Evolutionary conservation across 2,888 invertebrate genomes (phyloP), one percentile per base, ranked within the genome.

Genomic region (Hypolimnas misippus): DNA sequence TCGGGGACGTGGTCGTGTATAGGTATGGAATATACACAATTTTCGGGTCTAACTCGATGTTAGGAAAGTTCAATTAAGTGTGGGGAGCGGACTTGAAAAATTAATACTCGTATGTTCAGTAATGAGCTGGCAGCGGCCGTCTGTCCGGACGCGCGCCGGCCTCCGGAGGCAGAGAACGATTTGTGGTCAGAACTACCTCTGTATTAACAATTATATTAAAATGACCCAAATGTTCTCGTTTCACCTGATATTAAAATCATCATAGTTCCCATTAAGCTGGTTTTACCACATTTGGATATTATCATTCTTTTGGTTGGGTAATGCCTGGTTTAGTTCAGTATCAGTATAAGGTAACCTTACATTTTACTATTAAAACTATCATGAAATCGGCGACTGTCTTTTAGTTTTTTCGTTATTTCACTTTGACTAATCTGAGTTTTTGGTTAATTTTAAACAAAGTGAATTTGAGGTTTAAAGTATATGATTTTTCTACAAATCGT

Each of bases 121-220:
- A 38, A 54, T 46, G 59, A 60, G 44, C 17, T 60, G 44, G 53
- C 17, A 60, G 14, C 46, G 29, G 53, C 53, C n/a, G n/a, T n/a
- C n/a, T n/a, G n/a, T n/a, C n/a, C 35, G 46, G 10, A 31, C 35
- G 35, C 17, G 42, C 21, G 25, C 6, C 53, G 35, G 42, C 42
- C 38, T 51, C 33, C 25, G 56, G 33, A 50, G 56, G 50, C 50
- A 57, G 50, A 62, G 62, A 62, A 40, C 62, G 42, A 62, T 62
- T 62, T 40, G 42, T 50, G 62, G 61, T 55, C 46, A 38, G n/a
- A 7, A n/a, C 44, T 54, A 52, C 25, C 25, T 55, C 46, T 33
- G 44, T 38, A 49, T 54, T 54, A 60, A 53, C 59, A 54, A 60
- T 60, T 60, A 46, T 60, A 60, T 46, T 60, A 25, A 60, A 54